Evolutionary conservation across 2,797 vertebrate species (phyloP), one percentile per base, ranked within the genome.

Genomic region (Delichon dasypus): DNA sequence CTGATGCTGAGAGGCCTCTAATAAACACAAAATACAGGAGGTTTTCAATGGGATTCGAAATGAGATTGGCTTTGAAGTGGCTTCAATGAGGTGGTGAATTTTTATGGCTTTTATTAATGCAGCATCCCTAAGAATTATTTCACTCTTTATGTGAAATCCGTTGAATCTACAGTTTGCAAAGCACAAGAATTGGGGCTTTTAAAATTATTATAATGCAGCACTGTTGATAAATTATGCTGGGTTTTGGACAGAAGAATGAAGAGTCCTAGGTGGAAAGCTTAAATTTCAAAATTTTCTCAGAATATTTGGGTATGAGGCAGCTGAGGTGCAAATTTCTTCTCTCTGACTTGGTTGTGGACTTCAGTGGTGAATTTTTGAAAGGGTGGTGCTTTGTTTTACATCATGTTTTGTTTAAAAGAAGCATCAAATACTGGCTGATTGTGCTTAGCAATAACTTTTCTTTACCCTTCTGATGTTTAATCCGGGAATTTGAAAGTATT

Each of bases 31-130:
- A 38, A 51, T 12, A 3, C 50, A 40, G 27, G 7, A 38, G 53
- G 8, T 71, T 91, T 88, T 36, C 48, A 5, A 0, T 23, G 36
- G 38, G 38, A 30, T 80, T 85, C 66, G 76, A 51, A 42, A 42
- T 79, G 66, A 89, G 76, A 66, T 85, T 80, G 91, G 61, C 65
- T 83, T 92, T 74, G 88, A 77, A 81, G 68, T 67, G 61, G 20
- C 34, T 88, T 73, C 55, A 34, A 0, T n/a, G 64, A 73, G 71
- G 16, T 62, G 61, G 10, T 50, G 88, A 58, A 20, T 71, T 88
- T 77, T 86, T 38, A 13, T 40, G 40, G 62, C 66, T 62, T 71
- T 1, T 81, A 20, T 83, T 83, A 72, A 20, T 11, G 60, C 71
- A 50, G 58, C 50, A 9, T 53, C 57, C 75, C 2, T 25, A 6